Conservation (phyloP, 2,888 invertebrate species). For the Tanypteryx hageni region DNA sequence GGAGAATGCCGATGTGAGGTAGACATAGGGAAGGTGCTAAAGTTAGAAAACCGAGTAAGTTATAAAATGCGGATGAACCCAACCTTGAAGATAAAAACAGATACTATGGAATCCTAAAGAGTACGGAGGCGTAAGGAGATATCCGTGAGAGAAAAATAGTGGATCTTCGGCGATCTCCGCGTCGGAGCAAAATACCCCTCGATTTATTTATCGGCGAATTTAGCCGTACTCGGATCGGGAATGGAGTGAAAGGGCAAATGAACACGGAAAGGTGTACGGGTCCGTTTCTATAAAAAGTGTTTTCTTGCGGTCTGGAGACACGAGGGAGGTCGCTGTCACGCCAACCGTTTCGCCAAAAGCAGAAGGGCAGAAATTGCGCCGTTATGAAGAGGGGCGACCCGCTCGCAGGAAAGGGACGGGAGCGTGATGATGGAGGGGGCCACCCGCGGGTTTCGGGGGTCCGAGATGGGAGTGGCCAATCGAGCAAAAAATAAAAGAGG, state of each 20-base stretch:
- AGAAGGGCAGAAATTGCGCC: no score
- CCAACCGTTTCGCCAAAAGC: background rate
- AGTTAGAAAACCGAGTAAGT: conserved; percentile 24
- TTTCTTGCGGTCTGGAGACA: background rate
- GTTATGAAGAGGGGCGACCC: background rate
- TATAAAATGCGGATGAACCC: conserved; percentile 41
- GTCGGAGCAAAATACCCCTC: no score
- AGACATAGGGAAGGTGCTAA: background rate
- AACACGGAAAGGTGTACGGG: background rate
- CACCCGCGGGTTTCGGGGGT: background rate
- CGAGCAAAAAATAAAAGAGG: background rate
- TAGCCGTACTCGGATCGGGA: background rate
- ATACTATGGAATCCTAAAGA: background rate
- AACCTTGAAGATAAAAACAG: conserved; percentile 40
- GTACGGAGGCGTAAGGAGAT: background rate
- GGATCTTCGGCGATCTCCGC: no score
- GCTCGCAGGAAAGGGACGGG: background rate
- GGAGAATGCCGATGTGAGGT: background rate
- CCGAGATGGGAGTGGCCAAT: background rate
- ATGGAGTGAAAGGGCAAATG: background rate
- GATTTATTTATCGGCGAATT: no score
- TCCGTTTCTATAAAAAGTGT: background rate
- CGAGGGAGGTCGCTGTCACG: background rate
- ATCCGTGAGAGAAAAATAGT: no score
- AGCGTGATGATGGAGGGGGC: background rate